Evolutionary conservation across 1,140 invertebrate genomes (phyloP).

Genomic region (Protaetia brevitarsis): DNA sequence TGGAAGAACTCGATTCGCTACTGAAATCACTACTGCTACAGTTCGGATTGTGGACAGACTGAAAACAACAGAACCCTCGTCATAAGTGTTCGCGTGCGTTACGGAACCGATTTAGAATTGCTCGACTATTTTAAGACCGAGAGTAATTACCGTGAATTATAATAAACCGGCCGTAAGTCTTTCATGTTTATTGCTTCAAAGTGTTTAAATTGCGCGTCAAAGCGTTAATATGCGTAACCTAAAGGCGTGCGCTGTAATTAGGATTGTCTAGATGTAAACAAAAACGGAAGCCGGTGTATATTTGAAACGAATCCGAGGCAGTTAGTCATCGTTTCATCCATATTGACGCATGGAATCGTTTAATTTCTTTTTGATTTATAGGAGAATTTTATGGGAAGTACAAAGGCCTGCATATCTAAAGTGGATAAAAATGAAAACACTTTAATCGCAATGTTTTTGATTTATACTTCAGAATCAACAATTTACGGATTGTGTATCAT

Average conservation of each 20-base stretch:
- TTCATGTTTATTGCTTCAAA: not conserved
- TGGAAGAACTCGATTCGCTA: conserved; percentile 49
- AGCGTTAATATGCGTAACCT: not conserved
- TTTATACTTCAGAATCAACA: no score
- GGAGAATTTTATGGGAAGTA: no score
- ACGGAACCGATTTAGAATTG: not conserved
- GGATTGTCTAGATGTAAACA: not conserved
- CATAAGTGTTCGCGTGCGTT: no score
- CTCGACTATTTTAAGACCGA: not conserved
- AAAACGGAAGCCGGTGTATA: not conserved
- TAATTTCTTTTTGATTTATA: no score
- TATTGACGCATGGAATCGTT: no score
- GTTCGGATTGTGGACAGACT: conserved; percentile 50
- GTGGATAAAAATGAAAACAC: no score
- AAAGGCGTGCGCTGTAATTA: not conserved
- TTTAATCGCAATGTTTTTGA: no score
- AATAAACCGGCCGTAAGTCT: not conserved
- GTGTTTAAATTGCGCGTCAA: not conserved
- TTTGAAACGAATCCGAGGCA: no score
- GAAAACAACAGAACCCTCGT: conserved; percentile 8
- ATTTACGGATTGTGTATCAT: no score
- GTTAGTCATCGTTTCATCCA: no score
- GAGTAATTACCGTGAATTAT: not conserved
- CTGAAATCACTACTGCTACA: conserved; percentile 49
- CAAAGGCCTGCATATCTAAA: no score